These are phyloP conservation scores for Polydrusus pterygomalis DNA, from an alignment of 2,888 invertebrate species.

Conservation along the genomic window DNA sequence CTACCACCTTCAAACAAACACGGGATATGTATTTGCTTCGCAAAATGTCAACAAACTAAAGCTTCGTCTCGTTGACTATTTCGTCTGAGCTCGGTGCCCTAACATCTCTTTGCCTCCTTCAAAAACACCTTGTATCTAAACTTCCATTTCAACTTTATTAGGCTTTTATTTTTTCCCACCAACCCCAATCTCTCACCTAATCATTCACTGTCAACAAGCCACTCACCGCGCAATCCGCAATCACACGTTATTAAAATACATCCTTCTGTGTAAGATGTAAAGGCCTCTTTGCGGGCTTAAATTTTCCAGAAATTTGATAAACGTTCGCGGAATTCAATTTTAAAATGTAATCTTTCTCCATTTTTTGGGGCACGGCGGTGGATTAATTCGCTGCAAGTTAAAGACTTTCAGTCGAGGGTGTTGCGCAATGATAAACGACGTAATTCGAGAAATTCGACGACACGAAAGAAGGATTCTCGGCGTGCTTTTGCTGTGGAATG, in stretches of 20 bases:
- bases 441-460: conserved; percentile 55
- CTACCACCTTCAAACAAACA: too few species aligned
- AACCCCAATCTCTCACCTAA: not conserved
- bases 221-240: conserved; percentile 10
- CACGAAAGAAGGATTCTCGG: conserved; percentile 51
- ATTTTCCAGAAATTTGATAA: conserved; percentile 18
- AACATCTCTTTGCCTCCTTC: too few species aligned
- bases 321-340: conserved; percentile 45
- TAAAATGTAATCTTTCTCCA: conserved; percentile 50
- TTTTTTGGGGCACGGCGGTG: conserved; percentile 48
- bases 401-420: conserved; percentile 38
- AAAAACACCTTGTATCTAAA: not conserved
- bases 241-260: conserved; percentile 25
- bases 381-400: conserved; percentile 50
- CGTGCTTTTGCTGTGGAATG: conserved; percentile 46
- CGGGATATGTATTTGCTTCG: too few species aligned
- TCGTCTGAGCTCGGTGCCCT: too few species aligned
- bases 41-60: too few species aligned
- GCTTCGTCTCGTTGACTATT: too few species aligned
- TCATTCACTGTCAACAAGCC: conserved; percentile 10
- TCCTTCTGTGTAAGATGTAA: conserved; percentile 13
- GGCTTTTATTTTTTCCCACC: not conserved
- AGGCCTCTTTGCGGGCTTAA: not conserved
- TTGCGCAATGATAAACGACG: conserved; percentile 53
- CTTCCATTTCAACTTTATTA: not conserved